A percentile compares a stretch with the other conserved stretches of the same genome.
Conservation (phyloP, 2,797 vertebrate genomes). For the Lepus townsendii region DNA sequence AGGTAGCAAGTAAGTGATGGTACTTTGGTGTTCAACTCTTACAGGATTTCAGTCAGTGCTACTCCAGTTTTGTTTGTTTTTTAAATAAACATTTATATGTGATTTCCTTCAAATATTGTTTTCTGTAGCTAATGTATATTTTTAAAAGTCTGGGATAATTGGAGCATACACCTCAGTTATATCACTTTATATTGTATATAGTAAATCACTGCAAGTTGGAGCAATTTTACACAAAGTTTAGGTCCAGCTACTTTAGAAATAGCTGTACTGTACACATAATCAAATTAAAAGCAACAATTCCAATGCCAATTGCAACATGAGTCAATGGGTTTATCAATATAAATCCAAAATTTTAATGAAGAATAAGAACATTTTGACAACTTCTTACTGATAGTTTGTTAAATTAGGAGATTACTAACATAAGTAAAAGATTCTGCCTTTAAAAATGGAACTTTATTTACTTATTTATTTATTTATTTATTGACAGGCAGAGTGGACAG, state of each 20-base stretch:
- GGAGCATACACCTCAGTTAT: not conserved
- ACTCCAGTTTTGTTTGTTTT: not conserved
- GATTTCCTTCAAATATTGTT: not conserved
- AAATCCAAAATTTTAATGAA: not conserved
- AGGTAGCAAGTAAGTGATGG: rapidly evolving
- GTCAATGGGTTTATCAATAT: not conserved
- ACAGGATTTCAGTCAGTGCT: not conserved
- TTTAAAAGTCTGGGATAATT: not conserved
- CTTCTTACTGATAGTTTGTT: constrained; percentile 36
- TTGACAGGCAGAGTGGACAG: too few species aligned
- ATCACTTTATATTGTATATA: not conserved
- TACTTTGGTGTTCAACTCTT: not conserved
- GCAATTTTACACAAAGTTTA: not conserved
- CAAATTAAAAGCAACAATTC: not conserved
- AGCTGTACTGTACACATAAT: not conserved
- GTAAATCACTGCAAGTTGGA: not conserved
- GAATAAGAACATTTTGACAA: not conserved
- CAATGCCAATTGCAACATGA: not conserved
- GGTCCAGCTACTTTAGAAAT: not conserved
- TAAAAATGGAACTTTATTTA: not conserved
- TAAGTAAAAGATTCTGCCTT: not conserved
- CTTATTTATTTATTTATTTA: too few species aligned
- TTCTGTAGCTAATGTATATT: not conserved
- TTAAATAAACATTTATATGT: not conserved
- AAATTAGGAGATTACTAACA: not conserved